Evolutionary conservation across 2,888 invertebrate species (phyloP).

Genomic region (Netelia fuscicornis): DNA sequence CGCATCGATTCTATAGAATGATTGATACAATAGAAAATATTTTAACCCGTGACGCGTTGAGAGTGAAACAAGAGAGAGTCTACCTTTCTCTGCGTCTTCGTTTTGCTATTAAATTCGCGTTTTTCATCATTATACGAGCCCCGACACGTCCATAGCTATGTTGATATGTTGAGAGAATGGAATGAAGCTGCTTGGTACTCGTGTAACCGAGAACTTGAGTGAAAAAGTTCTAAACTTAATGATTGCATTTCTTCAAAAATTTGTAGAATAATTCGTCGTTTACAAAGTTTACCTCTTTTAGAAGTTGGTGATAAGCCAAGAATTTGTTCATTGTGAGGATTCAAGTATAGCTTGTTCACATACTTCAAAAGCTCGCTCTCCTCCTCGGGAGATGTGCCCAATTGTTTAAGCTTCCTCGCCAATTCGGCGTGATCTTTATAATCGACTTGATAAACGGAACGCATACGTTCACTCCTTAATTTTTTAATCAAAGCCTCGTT

Average conservation of each 20-base stretch:
- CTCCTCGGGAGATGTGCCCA: slow-evolving; percentile 37
- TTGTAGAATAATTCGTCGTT: neutral
- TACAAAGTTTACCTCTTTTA: slow-evolving; percentile 73
- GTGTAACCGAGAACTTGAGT: slow-evolving; percentile 76
- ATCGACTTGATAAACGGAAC: slow-evolving; percentile 71
- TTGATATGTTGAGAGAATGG: slow-evolving; percentile 76
- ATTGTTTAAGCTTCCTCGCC: slow-evolving; percentile 11
- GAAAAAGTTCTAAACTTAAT: neutral
- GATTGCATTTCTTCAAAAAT: slow-evolving; percentile 16
- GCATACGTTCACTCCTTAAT: slow-evolving; percentile 71
- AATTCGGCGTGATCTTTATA: slow-evolving; percentile 71
- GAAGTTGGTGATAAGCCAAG: slow-evolving; percentile 74
- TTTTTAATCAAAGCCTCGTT: slow-evolving; percentile 71
- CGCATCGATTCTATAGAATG: slow-evolving; percentile 10
- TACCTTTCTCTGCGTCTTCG: slow-evolving; percentile 35
- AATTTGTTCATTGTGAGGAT: slow-evolving; percentile 72
- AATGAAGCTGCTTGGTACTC: slow-evolving; percentile 71
- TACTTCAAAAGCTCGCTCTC: slow-evolving; percentile 74
- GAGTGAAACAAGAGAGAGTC: neutral
- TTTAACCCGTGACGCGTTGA: neutral
- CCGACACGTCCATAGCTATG: slow-evolving; percentile 76
- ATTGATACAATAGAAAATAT: neutral
- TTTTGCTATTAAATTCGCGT: slow-evolving; percentile 40
- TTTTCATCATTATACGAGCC: slow-evolving; percentile 74
- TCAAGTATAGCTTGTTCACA: slow-evolving; percentile 73